Percentiles rank a stretch among this genome's conserved stretches.
Conservation (phyloP, 2,888 invertebrate species). For the Spodoptera littoralis region DNA sequence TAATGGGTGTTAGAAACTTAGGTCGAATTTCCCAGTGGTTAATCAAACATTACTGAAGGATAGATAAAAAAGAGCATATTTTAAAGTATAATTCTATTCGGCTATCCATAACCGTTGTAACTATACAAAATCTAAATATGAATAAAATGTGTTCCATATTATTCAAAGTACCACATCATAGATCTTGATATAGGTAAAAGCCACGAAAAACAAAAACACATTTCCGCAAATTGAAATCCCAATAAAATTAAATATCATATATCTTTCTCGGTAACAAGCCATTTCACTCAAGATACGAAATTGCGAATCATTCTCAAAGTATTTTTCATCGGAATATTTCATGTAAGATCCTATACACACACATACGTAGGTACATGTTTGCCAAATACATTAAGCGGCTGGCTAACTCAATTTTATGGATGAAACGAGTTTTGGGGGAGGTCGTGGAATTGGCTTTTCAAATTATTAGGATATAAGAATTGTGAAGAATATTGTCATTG, state of each 20-base stretch:
- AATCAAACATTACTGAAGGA: too few species aligned
- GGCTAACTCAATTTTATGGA: slow-evolving; percentile 80
- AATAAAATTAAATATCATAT: slow-evolving; percentile 45
- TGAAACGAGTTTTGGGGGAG: slow-evolving; percentile 72
- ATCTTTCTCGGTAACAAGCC: slow-evolving; percentile 26
- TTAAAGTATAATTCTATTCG: too few species aligned
- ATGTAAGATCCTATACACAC: slow-evolving; percentile 12
- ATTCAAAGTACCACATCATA: too few species aligned
- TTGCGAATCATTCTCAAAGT: slow-evolving; percentile 42
- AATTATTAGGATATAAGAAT: slow-evolving; percentile 64
- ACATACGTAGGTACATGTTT: slow-evolving; percentile 58
- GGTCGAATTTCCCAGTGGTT: too few species aligned
- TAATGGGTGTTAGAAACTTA: too few species aligned
- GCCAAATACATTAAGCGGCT: slow-evolving; percentile 79
- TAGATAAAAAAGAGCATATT: too few species aligned
- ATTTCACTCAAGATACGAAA: slow-evolving; percentile 44
- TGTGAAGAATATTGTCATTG: slow-evolving; percentile 56
- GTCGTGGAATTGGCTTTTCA: slow-evolving; percentile 70
- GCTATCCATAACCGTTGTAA: too few species aligned
- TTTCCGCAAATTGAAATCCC: slow-evolving; percentile 45
- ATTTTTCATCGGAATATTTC: slow-evolving; percentile 44
- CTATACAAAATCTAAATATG: too few species aligned
- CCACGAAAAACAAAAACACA: slow-evolving; percentile 6
- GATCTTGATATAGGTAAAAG: too few species aligned
- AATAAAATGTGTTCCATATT: too few species aligned